Evolutionary conservation across 2,888 invertebrate genomes (phyloP).

Genomic region (Drosophila kambysellisi): DNA sequence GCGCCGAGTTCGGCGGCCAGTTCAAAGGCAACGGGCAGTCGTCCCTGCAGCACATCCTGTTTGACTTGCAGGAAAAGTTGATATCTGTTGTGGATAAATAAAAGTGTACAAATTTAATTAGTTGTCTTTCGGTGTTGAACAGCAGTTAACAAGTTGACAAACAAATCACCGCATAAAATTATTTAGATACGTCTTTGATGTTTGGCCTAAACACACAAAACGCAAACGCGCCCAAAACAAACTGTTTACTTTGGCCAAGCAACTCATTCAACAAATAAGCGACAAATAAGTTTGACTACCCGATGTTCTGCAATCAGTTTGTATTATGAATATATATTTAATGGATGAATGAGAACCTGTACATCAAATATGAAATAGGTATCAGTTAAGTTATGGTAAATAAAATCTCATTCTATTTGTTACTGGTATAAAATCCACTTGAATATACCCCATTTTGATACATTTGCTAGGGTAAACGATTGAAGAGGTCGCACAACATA

Average conservation of each 20-base stretch:
- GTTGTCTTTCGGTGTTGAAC: constrained; percentile 28
- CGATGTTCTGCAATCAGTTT: neutral
- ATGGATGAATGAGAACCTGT: neutral
- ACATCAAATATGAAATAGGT: neutral
- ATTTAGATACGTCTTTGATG: constrained; percentile 61
- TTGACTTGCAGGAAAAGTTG: constrained; percentile 98
- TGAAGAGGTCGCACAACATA: constrained; percentile 38
- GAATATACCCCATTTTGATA: neutral
- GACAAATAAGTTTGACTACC: neutral
- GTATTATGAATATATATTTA: neutral
- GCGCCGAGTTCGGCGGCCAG: constrained; percentile 96
- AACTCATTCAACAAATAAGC: constrained; percentile 44
- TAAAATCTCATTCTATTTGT: neutral
- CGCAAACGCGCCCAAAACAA: constrained; percentile 21
- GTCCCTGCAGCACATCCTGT: constrained; percentile 97
- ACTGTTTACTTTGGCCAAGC: constrained; percentile 58
- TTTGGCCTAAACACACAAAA: constrained; percentile 63
- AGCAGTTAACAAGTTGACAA: constrained; percentile 64
- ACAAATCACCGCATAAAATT: constrained; percentile 64
- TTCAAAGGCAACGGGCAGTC: constrained; percentile 95
- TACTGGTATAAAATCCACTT: neutral
- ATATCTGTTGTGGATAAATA: constrained; percentile 88
- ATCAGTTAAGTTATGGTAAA: neutral
- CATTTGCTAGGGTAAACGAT: neutral
- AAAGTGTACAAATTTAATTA: constrained; percentile 66